A percentile compares a stretch with the other conserved stretches of the same genome.
Conservation (phyloP, 2,113 vertebrate species). For the Pterophyllum scalare region DNA sequence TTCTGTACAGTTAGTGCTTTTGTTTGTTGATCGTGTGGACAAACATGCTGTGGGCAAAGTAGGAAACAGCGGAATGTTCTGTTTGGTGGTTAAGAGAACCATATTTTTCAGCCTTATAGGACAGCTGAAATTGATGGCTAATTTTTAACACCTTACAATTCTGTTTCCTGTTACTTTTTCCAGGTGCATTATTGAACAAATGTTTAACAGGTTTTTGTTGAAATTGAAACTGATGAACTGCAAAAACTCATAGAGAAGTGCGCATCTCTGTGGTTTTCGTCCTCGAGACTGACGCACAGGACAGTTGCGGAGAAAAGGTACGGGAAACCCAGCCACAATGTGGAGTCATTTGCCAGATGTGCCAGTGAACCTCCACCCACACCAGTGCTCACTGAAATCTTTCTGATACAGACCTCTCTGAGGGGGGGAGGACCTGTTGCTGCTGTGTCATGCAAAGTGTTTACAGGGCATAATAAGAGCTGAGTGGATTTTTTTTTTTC, state of each 20-base stretch:
- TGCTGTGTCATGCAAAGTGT: constrained; percentile 44
- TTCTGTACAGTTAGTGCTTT: neutral
- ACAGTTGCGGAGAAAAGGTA: constrained; percentile 55
- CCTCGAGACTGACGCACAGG: neutral
- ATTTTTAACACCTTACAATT: neutral
- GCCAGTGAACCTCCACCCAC: constrained; percentile 63
- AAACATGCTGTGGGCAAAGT: neutral
- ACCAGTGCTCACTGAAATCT: neutral
- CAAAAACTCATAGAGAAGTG: neutral
- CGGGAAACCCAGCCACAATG: constrained; percentile 44
- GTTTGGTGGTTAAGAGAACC: neutral
- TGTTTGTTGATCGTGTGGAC: neutral
- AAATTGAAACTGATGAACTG: neutral
- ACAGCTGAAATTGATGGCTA: neutral
- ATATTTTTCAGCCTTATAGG: neutral
- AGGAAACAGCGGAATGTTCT: neutral
- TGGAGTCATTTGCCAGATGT: constrained; percentile 62
- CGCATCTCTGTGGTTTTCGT: constrained; percentile 12
- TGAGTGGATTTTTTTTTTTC: constrained; percentile 16
- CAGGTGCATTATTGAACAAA: neutral
- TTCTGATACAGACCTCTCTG: neutral
- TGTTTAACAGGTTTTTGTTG: neutral
- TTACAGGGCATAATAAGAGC: constrained; percentile 37
- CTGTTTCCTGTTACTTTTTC: neutral
- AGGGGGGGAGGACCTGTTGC: constrained; percentile 20